Evolutionary conservation across 2,797 vertebrate genomes (phyloP).

Genomic region (Orestias chungarensis): DNA sequence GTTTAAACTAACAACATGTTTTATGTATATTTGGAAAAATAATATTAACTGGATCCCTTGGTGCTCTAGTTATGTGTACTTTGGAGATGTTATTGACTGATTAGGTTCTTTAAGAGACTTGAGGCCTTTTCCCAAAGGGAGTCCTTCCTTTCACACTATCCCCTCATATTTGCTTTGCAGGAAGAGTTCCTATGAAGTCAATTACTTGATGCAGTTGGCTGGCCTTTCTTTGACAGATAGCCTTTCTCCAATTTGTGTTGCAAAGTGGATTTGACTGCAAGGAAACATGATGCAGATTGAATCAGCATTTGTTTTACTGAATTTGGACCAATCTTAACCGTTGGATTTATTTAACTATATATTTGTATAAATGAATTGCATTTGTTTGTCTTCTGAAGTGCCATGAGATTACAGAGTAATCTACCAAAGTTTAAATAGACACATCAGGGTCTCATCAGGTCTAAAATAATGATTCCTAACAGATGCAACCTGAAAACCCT

Average conservation of each 20-base stretch:
- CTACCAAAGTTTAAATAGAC: too few species aligned
- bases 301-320: not conserved
- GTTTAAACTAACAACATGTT: slow-evolving; percentile 29
- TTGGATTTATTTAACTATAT: not conserved
- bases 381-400: not conserved
- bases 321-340: not conserved
- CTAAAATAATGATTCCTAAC: not conserved
- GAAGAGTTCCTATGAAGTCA: not conserved
- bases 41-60: slow-evolving; percentile 20
- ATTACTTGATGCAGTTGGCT: not conserved
- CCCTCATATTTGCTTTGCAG: not conserved
- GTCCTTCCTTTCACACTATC: not conserved
- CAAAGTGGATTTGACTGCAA: not conserved
- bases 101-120: not conserved
- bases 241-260: not conserved
- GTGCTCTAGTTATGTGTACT: slow-evolving; percentile 63
- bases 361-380: not conserved
- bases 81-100: not conserved
- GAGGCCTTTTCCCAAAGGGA: not conserved
- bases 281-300: not conserved
- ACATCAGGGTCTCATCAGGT: slow-evolving; percentile 15
- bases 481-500: slow-evolving; percentile 14
- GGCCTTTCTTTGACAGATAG: not conserved
- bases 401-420: not conserved
- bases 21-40: slow-evolving; percentile 14